Evolutionary conservation across 2,888 invertebrate species (phyloP), one percentile per base, ranked within the genome.

Genomic region (Notodonta ziczac): DNA sequence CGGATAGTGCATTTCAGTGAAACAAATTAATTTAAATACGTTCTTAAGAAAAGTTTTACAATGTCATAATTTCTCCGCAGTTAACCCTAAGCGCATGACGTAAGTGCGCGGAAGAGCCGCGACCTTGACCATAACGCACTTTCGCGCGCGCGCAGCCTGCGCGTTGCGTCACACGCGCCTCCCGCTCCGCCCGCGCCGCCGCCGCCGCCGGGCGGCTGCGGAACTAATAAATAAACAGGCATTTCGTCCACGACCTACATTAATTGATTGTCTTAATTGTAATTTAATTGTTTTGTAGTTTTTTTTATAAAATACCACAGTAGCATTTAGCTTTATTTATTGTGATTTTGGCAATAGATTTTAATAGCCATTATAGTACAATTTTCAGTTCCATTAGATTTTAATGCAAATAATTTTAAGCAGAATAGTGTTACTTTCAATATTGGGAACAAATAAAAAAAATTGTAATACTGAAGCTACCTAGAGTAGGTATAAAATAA

Each of bases 71-170:
- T 40, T 63, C 14, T 32, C 48, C 35, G 13, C 7, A n/a, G 67
- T 1, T 64, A 75, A 55, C 76, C 74, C 72, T 74, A 60, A 67
- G 65, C 56, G 56, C 7, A 48, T 78, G 77, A 75, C 61, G 69
- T 68, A 79, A 78, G 55, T 13, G 60, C 55, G 65, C 70, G 70
- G 69, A 70, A 68, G 72, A 72, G 62, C 58, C 63, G 50, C 65
- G 70, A 63, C 81, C 80, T 77, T 80, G 78, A 80, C 80, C 56
- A 16, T 44, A 54, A 13, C 14, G n/a, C 54, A 54, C 54, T 54
- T 54, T 54, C 54, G 54, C 54, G 39, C 53, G 54, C 54, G 54
- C 54, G 54, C 39, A 54, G 35, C 54, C 39, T 24, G 8, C 14
- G 13, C 35, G 7, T 39, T 35, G 13, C 14, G 54, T 8, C 14